Evolutionary conservation across 2,888 invertebrate species (phyloP).

Genomic region (Blomia tropicalis): DNA sequence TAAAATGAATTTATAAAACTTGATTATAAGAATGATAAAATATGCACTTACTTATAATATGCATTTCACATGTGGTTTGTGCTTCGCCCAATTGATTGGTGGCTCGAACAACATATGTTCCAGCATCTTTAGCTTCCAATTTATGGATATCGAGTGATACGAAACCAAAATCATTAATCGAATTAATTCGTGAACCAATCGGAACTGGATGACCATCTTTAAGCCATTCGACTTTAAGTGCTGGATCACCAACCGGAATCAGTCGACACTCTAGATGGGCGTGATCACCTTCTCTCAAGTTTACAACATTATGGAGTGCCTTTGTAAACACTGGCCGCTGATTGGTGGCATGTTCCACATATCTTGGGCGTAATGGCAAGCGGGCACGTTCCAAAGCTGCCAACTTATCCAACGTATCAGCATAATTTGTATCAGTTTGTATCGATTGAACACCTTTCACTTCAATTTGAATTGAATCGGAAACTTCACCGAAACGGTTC

Average conservation of each 20-base stretch:
- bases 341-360: not conserved
- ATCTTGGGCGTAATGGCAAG: not conserved
- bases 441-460: slow-evolving; percentile 63
- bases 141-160: slow-evolving; percentile 65
- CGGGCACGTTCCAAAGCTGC: slow-evolving; percentile 3
- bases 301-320: slow-evolving; percentile 43
- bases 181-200: slow-evolving; percentile 59
- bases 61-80: slow-evolving; percentile 75
- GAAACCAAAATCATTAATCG: slow-evolving; percentile 87
- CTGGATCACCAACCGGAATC: slow-evolving; percentile 77
- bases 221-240: slow-evolving; percentile 78
- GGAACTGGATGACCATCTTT: slow-evolving; percentile 76
- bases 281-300: slow-evolving; percentile 55
- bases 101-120: slow-evolving; percentile 90
- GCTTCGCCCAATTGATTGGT: slow-evolving; percentile 67
- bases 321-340: slow-evolving; percentile 17
- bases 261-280: slow-evolving; percentile 77
- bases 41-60: slow-evolving; percentile 42
- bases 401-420: slow-evolving; percentile 15
- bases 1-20: not conserved
- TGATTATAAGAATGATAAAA: not conserved
- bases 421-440: slow-evolving; percentile 43
- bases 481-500: slow-evolving; percentile 78
- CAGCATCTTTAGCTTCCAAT: slow-evolving; percentile 61
- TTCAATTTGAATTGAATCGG: slow-evolving; percentile 68